Conservation (phyloP, 2,888 invertebrate genomes). For the Stenurella melanura region DNA sequence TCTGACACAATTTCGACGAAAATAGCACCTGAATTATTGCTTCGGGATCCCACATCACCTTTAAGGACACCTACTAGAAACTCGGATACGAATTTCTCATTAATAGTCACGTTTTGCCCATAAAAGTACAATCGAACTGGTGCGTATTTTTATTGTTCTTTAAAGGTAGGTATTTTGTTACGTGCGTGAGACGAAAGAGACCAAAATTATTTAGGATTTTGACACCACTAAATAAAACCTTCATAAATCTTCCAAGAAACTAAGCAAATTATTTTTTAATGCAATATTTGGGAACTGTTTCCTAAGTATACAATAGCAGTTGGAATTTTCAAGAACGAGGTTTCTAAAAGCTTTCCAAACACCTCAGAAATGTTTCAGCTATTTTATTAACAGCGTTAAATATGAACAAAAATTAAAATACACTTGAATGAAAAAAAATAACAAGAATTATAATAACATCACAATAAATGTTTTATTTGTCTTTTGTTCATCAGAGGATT, state of each 20-base stretch:
- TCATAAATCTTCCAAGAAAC: conserved; percentile 14
- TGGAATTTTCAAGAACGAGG: no score
- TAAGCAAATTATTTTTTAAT: conserved; percentile 2
- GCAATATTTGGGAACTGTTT: no score
- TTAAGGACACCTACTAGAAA: conserved; percentile 34
- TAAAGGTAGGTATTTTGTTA: conserved; percentile 37
- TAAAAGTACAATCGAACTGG: conserved; percentile 45
- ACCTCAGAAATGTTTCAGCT: no score
- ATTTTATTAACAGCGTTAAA: no score
- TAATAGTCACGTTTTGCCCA: conserved; percentile 53
- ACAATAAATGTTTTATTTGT: no score
- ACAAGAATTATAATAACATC: no score
- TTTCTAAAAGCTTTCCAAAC: no score
- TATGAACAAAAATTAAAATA: no score
- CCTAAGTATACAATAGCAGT: no score
- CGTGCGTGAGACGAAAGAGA: conserved; percentile 30
- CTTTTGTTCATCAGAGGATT: no score
- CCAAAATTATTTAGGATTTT: conserved; percentile 16
- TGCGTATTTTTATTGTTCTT: conserved; percentile 33
- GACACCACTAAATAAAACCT: background rate
- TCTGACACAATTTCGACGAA: conserved; percentile 48
- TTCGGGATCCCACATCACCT: conserved; percentile 2
- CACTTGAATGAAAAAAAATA: no score
- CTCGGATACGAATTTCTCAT: conserved; percentile 47
- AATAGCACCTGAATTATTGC: conserved; percentile 52